Conservation (phyloP, 2,888 invertebrate species). For the Petrophora chlorosata region DNA sequence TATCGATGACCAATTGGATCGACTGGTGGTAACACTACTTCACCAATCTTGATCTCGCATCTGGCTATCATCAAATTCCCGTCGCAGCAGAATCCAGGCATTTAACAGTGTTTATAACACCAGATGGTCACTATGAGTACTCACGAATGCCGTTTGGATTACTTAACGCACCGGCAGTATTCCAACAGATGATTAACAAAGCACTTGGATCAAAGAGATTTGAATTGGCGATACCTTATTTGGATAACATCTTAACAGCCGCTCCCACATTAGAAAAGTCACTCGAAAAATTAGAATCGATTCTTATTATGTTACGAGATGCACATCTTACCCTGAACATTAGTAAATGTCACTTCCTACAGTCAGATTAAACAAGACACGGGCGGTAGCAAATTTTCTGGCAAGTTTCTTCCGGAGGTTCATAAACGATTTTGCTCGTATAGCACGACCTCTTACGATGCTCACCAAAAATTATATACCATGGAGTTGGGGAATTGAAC, state of each 20-base stretch:
- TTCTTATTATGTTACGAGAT: no score
- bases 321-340: no score
- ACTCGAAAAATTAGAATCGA: no score
- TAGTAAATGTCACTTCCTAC: no score
- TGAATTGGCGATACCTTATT: neutral
- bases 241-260: constrained; percentile 1
- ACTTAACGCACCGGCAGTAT: neutral
- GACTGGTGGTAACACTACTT: neutral
- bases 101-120: neutral
- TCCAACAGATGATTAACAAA: neutral
- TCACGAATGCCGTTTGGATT: constrained; percentile 4
- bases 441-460: no score
- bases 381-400: no score
- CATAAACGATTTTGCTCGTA: no score
- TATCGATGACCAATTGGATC: neutral
- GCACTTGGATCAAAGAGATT: neutral
- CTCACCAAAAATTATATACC: no score
- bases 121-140: constrained; percentile 1
- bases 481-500: no score
- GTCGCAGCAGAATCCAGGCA: neutral
- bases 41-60: neutral
- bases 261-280: no score
- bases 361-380: no score
- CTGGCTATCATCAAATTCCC: neutral
- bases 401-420: no score